Base-by-base conservation (phyloP, 2,888 invertebrate genomes). In the Morpho achilles region DNA sequence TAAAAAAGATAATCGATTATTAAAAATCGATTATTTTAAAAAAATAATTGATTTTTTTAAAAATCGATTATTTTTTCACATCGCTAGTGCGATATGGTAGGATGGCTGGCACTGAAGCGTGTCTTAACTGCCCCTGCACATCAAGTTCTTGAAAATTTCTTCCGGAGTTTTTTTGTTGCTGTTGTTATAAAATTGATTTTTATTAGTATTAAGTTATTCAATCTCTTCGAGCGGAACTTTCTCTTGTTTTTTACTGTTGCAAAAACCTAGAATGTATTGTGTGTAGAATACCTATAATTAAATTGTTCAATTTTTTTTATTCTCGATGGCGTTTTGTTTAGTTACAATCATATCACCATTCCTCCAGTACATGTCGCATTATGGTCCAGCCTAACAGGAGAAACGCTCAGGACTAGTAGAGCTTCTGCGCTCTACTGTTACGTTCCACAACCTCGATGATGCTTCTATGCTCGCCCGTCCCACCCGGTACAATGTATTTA, bases 41-140 rank as follows among this genome's bases (percentile, higher is more conserved):
- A 16, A 16, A 16, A 16, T 16, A 16, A 16, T 16, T 1, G 16
- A 16, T 16, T 16, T 1, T 16, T 16, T 16, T 16, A n/a, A n/a
- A n/a, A n/a, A n/a, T 16, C 16, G 16, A 16, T 16, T 16, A 16
- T 16, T 16, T 16, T 16, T 16, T 16, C 16, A 16, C 16, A 16
- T 16, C 16, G 16, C 16, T 16, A 53, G 84, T 85, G 82, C 85
- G 88, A 82, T 88, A 88, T 88, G 89, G 80, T 87, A 85, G 74
- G 85, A 65, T 87, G 87, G 71, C 71, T 70, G 63, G 75, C 80
- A 70, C 80, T 82, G 76, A 74, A 82, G 79, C 88, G 80, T 81
- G 71, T 65, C 56, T 48, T 62, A 52, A 64, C 64, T 64, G 62
- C 50, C 64, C 64, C 60, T 53, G 58, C 58, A 58, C 58, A 50